Conservation (phyloP, 1,140 invertebrate species). For the Bradysia coprophila region DNA sequence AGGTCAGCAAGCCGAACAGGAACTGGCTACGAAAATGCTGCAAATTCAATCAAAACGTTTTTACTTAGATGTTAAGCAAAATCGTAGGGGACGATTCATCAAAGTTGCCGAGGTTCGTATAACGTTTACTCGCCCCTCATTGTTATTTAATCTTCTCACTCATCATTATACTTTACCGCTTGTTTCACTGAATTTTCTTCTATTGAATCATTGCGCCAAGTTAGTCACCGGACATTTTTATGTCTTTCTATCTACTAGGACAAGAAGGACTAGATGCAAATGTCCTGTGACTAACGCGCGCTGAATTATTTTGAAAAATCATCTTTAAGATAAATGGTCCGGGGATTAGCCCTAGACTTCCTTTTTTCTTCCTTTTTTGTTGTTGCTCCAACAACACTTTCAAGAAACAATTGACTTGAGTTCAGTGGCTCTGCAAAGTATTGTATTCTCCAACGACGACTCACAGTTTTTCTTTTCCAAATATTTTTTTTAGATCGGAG, state of each 20-base stretch:
- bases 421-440: too few species aligned
- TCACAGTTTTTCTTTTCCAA: background rate
- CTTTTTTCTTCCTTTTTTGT: too few species aligned
- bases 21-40: slow-evolving; percentile 92
- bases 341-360: too few species aligned
- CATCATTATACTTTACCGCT: background rate
- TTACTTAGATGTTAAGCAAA: slow-evolving; percentile 98
- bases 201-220: background rate
- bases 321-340: too few species aligned
- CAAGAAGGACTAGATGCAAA: too few species aligned
- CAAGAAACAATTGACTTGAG: too few species aligned
- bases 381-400: too few species aligned
- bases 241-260: too few species aligned
- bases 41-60: slow-evolving; percentile 98
- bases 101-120: slow-evolving; percentile 87
- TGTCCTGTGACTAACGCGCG: too few species aligned
- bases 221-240: too few species aligned
- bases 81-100: slow-evolving; percentile 90
- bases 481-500: slow-evolving; percentile 48
- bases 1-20: slow-evolving; percentile 68
- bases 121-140: too few species aligned
- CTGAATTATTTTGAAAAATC: too few species aligned
- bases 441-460: background rate
- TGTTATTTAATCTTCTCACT: background rate
- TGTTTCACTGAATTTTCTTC: background rate